These are phyloP conservation scores for Nibea coibor DNA, from an alignment of 2,113 vertebrate genomes.

Conservation along the genomic window DNA sequence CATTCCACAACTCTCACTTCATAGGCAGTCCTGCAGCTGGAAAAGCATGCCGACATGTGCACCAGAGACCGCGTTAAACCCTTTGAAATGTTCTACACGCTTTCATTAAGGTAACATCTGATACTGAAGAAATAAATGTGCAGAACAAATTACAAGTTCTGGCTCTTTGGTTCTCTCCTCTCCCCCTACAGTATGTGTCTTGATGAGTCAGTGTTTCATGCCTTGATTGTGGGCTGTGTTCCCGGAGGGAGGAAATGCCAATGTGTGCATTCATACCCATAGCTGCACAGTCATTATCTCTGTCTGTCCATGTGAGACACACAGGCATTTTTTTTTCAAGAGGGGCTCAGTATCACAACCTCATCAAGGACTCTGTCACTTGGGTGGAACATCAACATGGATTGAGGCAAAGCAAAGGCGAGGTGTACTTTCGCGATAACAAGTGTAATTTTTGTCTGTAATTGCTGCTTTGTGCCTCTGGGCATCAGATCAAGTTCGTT, in stretches of 20 bases:
- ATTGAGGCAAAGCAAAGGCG: slow-evolving; percentile 2
- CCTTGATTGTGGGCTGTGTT: slow-evolving; percentile 50
- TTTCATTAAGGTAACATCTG: slow-evolving; percentile 29
- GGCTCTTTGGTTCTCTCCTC: background rate
- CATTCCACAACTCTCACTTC: slow-evolving; percentile 26
- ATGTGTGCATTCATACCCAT: slow-evolving; percentile 58
- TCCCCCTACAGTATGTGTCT: slow-evolving; percentile 10
- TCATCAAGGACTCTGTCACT: slow-evolving; percentile 37
- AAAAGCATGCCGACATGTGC: slow-evolving; percentile 30
- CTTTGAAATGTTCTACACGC: slow-evolving; percentile 8
- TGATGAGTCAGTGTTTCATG: slow-evolving; percentile 59
- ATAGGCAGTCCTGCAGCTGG: slow-evolving; percentile 45
- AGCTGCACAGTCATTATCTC: slow-evolving; percentile 59
- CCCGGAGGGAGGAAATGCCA: slow-evolving; percentile 75
- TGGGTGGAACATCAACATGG: slow-evolving; percentile 24
- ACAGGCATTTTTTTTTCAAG: slow-evolving; percentile 47
- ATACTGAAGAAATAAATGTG: slow-evolving; percentile 5
- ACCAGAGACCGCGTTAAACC: background rate
- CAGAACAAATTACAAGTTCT: slow-evolving; percentile 6
- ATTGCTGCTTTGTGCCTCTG: slow-evolving; percentile 29
- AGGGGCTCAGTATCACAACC: slow-evolving; percentile 7
- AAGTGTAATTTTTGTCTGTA: slow-evolving; percentile 4
- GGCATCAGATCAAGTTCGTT: slow-evolving; percentile 24
- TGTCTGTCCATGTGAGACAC: slow-evolving; percentile 41
- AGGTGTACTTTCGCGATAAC: slow-evolving; percentile 30